These are phyloP conservation scores for Microtus pennsylvanicus DNA, from an alignment of 2,113 vertebrate species.

Conservation along the genomic window DNA sequence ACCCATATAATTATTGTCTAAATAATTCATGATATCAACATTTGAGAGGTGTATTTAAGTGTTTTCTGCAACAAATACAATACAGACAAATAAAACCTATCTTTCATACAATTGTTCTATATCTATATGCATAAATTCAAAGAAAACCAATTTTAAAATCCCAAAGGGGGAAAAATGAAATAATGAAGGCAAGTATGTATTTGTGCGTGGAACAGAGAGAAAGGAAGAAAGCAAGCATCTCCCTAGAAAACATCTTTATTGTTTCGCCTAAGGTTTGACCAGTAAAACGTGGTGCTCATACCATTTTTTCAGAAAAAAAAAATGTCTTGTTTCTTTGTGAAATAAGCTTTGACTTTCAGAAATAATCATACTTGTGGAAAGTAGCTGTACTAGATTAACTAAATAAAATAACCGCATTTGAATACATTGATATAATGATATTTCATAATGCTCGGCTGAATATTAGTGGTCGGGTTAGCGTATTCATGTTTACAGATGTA, in stretches of 20 bases:
- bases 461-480: not conserved
- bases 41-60: not conserved
- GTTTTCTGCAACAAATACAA: not conserved
- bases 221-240: not conserved
- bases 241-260: not conserved
- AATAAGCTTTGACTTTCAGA: not conserved
- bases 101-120: not conserved
- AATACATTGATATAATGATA: not conserved
- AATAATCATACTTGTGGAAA: not conserved
- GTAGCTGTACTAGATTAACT: not conserved
- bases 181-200: not conserved
- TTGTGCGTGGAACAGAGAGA: not conserved
- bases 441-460: not conserved
- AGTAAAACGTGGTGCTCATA: not conserved
- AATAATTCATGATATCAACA: not conserved
- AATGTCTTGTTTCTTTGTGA: not conserved
- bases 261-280: not conserved
- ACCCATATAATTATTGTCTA: not conserved
- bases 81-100: not conserved
- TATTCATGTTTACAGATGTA: not conserved
- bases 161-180: not conserved
- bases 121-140: not conserved
- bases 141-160: not conserved
- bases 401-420: not conserved
- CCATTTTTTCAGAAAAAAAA: not conserved